phyloP scores from a whole-genome alignment of 2,888 invertebrate genomes.

The Spatulosminthurus flaviceps region DNA sequence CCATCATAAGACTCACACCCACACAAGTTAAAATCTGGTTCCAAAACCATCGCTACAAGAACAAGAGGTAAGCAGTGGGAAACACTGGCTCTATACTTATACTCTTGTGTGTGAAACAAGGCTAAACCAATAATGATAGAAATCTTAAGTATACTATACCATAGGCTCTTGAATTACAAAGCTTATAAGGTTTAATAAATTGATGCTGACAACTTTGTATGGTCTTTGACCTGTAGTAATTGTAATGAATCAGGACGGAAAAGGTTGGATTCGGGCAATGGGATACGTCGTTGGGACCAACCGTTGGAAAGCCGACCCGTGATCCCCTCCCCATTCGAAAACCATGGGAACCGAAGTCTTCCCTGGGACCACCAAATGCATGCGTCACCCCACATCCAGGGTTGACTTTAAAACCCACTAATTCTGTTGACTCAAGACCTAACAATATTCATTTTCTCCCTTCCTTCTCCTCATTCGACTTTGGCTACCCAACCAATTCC shows the following conservation, averaged over 20 bases:
- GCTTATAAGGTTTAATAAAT: conserved; percentile 25
- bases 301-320: conserved; percentile 8
- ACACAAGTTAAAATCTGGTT: conserved; percentile 78
- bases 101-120: too few species aligned
- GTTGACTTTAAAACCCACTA: neutral
- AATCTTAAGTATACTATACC: too few species aligned
- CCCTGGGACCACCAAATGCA: conserved; percentile 27
- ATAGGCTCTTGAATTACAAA: neutral
- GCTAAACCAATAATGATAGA: too few species aligned
- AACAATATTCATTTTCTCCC: neutral
- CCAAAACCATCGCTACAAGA: conserved; percentile 63
- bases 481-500: neutral
- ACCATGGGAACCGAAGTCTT: conserved; percentile 24
- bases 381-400: conserved; percentile 21
- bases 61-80: conserved; percentile 54
- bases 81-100: too few species aligned
- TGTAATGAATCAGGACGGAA: conserved; percentile 49
- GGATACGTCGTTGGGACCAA: conserved; percentile 32
- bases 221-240: conserved; percentile 35
- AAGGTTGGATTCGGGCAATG: conserved; percentile 19
- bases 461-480: neutral
- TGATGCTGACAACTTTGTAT: conserved; percentile 14
- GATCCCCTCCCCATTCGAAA: conserved; percentile 14
- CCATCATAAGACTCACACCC: conserved; percentile 92
- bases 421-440: neutral